These are phyloP conservation scores for Panthera tigris DNA, from an alignment of 2,113 vertebrate species.

Conservation along the genomic window DNA sequence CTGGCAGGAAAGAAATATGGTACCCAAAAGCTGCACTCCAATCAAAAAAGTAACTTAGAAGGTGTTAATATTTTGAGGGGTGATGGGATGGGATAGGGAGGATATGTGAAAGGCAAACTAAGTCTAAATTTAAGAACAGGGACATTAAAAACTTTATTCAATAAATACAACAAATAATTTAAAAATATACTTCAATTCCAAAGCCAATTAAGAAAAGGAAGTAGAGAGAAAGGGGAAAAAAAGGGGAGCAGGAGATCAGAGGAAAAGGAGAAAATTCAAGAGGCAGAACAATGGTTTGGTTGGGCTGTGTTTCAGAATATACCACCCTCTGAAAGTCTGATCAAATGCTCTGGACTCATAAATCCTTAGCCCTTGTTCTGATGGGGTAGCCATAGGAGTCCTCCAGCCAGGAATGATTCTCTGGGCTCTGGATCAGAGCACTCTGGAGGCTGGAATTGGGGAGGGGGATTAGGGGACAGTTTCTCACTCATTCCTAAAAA, in stretches of 20 bases:
- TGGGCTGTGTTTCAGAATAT: conserved; percentile 27
- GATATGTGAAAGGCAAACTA: conserved; percentile 71
- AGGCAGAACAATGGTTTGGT: conserved; percentile 38
- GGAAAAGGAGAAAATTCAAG: not conserved
- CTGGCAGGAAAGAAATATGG: not conserved
- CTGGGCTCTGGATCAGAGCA: not conserved
- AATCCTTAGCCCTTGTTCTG: conserved; percentile 54
- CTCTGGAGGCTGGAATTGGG: not conserved
- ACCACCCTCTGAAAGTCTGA: conserved; percentile 36
- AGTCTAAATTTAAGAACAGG: conserved; percentile 80
- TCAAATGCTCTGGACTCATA: conserved; percentile 48
- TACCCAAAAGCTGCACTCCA: not conserved
- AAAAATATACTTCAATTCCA: conserved; percentile 80
- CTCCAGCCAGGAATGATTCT: not conserved
- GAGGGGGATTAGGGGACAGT: not conserved
- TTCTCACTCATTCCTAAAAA: conserved; percentile 20
- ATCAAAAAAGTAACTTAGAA: conserved; percentile 30
- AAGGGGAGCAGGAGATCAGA: conserved; percentile 15
- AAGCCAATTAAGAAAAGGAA: conserved; percentile 74
- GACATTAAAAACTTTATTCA: conserved; percentile 82
- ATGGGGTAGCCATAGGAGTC: not conserved
- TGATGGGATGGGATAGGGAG: not conserved
- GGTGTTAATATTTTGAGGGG: not conserved
- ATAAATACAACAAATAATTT: conserved; percentile 82
- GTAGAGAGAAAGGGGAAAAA: not conserved